Conservation (phyloP, 2,113 vertebrate genomes). For the Tyrannus savana region DNA sequence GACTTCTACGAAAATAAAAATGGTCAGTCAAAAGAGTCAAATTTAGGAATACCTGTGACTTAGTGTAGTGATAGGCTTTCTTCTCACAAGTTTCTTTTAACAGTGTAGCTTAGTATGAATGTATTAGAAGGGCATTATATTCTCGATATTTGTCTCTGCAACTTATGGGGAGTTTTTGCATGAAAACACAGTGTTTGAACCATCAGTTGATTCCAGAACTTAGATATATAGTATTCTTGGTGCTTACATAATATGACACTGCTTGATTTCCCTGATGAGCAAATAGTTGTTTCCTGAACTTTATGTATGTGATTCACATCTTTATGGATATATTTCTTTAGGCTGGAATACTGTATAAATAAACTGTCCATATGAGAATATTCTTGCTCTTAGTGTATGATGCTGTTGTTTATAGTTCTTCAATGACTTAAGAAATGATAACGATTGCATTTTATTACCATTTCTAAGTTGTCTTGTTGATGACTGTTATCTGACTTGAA, state of each 20-base stretch:
- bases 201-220: not conserved
- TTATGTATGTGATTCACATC: not conserved
- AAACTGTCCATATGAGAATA: not conserved
- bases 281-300: not conserved
- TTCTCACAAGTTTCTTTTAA: not conserved
- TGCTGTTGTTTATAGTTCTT: not conserved
- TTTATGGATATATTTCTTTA: not conserved
- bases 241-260: not conserved
- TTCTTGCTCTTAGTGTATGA: not conserved
- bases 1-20: not conserved
- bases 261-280: not conserved
- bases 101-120: not conserved
- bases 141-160: not conserved
- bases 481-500: not conserved
- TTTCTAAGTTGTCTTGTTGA: not conserved
- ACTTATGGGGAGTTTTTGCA: not conserved
- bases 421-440: not conserved
- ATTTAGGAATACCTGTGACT: not conserved
- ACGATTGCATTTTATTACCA: not conserved
- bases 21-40: not conserved
- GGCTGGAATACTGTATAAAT: not conserved
- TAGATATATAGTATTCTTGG: not conserved
- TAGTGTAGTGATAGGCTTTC: not conserved
- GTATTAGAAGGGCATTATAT: not conserved
- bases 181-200: not conserved